These are phyloP conservation scores for Tetranychus urticae DNA, from an alignment of 1,140 invertebrate genomes.

Conservation along the genomic window DNA sequence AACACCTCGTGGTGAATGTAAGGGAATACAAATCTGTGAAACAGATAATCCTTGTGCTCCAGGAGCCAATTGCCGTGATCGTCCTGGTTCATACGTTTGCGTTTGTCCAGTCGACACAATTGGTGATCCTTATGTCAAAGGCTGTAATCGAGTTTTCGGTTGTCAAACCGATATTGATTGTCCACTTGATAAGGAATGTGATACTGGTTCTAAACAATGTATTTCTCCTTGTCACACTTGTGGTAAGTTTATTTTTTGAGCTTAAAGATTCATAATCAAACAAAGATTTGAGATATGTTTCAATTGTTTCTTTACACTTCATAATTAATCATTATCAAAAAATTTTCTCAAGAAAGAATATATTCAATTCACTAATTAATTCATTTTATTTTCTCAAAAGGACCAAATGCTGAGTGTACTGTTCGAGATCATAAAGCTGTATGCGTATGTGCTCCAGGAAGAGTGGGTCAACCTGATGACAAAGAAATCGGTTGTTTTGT, in stretches of 20 bases:
- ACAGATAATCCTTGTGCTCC: slow-evolving; percentile 33
- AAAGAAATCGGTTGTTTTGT: slow-evolving; percentile 34
- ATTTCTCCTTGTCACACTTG: slow-evolving; percentile 4
- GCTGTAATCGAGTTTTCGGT: slow-evolving; percentile 38
- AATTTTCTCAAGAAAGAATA: neutral
- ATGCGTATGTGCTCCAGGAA: slow-evolving; percentile 46
- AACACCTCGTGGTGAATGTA: slow-evolving; percentile 14
- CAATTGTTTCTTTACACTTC: too few relatives aligned
- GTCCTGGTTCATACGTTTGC: slow-evolving; percentile 35
- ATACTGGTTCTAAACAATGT: slow-evolving; percentile 19
- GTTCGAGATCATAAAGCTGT: slow-evolving; percentile 45
- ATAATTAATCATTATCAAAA: too few relatives aligned
- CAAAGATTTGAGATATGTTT: neutral
- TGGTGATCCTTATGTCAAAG: slow-evolving; percentile 44
- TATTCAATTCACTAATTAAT: slow-evolving; percentile 2
- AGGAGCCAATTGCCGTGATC: slow-evolving; percentile 44
- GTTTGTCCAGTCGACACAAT: slow-evolving; percentile 45
- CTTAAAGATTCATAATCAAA: neutral
- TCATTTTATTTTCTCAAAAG: slow-evolving; percentile 25
- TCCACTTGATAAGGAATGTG: slow-evolving; percentile 45
- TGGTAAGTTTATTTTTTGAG: neutral
- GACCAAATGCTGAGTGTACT: slow-evolving; percentile 49
- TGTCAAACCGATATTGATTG: slow-evolving; percentile 51
- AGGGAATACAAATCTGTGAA: slow-evolving; percentile 8
- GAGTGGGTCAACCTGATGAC: slow-evolving; percentile 34